phyloP scores from a whole-genome alignment of 1,140 invertebrate genomes.

The Bilobella aurantiaca region DNA sequence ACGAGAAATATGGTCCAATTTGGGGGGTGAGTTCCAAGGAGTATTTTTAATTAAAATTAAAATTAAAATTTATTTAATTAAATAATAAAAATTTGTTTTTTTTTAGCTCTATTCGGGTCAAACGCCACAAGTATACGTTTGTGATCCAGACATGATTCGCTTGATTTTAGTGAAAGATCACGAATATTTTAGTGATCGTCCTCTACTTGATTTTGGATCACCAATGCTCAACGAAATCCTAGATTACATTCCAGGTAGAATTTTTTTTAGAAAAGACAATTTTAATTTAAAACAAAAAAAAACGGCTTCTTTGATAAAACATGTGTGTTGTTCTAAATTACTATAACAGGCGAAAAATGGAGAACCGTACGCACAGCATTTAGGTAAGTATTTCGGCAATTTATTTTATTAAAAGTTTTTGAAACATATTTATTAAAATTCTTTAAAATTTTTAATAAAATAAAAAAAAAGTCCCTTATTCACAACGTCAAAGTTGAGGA shows the following conservation, averaged over 20 bases:
- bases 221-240: conserved; percentile 20
- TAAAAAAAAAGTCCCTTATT: background rate
- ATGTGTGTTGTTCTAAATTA: no score
- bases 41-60: background rate
- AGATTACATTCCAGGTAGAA: conserved; percentile 10
- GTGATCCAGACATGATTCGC: conserved; percentile 15
- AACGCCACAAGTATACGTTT: conserved; percentile 10
- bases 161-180: conserved; percentile 20
- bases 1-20: conserved; percentile 27
- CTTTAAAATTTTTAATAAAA: background rate
- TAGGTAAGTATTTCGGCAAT: no score
- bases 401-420: background rate
- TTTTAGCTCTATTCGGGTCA: background rate
- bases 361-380: no score
- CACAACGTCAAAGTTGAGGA: conserved; percentile 14
- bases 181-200: conserved; percentile 14
- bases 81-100: no score
- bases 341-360: no score
- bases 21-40: conserved; percentile 18
- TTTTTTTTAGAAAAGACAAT: background rate
- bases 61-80: no score
- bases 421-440: background rate
- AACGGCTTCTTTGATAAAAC: no score
- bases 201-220: conserved; percentile 18
- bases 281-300: no score